Evolutionary conservation across 2,113 vertebrate species (phyloP), one percentile per base, ranked within the genome.

Genomic region (Grantiella picta): DNA sequence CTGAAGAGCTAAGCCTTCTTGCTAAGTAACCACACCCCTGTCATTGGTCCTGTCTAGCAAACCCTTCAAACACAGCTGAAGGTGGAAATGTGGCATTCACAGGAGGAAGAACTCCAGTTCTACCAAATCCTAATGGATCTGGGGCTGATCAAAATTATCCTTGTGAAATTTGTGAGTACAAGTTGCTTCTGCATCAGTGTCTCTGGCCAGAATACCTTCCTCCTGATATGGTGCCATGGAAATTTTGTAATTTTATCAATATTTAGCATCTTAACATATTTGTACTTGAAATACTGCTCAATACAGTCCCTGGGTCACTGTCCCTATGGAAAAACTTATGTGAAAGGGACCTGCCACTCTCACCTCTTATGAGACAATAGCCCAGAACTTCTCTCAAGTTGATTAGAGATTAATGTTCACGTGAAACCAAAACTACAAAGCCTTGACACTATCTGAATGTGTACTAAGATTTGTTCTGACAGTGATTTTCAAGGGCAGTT

Each of bases 161-260:
- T 61, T 42, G 10, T 35, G 6, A 79, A 82, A 87, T 60, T 11
- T 38, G 5, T 24, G 11, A 89, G 8, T 52, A 66, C 3, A 49
- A 19, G 64, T 72, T 68, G 9, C 15, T 65, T 91, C 69, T 77
- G 63, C 54, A 57, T 75, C 31, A 47, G 31, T 19, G 5, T 33
- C 38, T 91, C 33, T 70, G 42, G 66, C 14, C 36, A 59, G 17
- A 11, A 7, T 49, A 64, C 15, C 31, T 65, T 72, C n/a, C 24
- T 21, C n/a, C 31, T 28, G 9, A 40, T 33, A 84, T 0, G 0
- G 3, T 52, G 29, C 71, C 27, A 81, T 4, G 5, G 33, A 81
- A 13, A n/a, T 1, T 29, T 66, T 45, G 59, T 7, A 7, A 60
- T 63, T 84, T 33, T n/a, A n/a, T 35, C 29, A 82, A 14, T 59